These are phyloP conservation scores for Stegodyphus dumicola DNA, from an alignment of 1,140 invertebrate genomes.

Conservation along the genomic window DNA sequence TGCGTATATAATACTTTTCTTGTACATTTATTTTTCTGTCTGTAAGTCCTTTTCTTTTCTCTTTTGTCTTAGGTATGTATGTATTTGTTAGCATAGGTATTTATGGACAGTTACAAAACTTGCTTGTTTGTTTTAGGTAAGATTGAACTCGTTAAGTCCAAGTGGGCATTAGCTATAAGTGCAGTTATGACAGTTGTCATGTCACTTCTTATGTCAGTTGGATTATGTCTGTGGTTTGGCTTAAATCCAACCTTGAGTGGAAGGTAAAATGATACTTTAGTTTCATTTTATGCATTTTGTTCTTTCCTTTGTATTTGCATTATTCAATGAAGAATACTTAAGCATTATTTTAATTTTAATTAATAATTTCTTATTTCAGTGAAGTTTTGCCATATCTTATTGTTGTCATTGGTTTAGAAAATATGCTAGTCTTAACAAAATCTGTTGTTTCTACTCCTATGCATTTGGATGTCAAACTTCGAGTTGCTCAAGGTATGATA, in stretches of 20 bases:
- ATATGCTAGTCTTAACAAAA: constrained; percentile 93
- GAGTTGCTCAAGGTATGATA: constrained; percentile 85
- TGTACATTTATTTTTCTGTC: constrained; percentile 95
- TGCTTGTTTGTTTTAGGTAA: constrained; percentile 64
- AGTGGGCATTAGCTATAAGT: constrained; percentile 88
- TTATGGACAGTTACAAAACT: background rate
- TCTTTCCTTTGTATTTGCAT: background rate
- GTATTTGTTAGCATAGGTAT: too few relatives aligned
- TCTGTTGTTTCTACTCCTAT: constrained; percentile 92
- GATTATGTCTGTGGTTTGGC: constrained; percentile 92
- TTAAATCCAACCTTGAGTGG: constrained; percentile 72
- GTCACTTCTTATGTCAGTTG: constrained; percentile 92
- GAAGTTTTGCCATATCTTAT: constrained; percentile 94
- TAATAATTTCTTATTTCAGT: constrained; percentile 62
- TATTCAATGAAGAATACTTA: background rate
- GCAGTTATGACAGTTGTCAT: constrained; percentile 88
- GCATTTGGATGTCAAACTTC: constrained; percentile 92
- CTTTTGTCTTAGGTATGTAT: background rate
- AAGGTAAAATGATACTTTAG: constrained; percentile 60
- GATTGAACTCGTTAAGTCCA: constrained; percentile 93
- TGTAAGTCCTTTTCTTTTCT: constrained; percentile 74
- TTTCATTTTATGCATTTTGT: background rate
- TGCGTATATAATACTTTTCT: constrained; percentile 86
- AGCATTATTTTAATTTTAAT: background rate
- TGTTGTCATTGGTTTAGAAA: constrained; percentile 94